Evolutionary conservation across 2,113 vertebrate genomes (phyloP).

Genomic region (Brachyistius frenatus): DNA sequence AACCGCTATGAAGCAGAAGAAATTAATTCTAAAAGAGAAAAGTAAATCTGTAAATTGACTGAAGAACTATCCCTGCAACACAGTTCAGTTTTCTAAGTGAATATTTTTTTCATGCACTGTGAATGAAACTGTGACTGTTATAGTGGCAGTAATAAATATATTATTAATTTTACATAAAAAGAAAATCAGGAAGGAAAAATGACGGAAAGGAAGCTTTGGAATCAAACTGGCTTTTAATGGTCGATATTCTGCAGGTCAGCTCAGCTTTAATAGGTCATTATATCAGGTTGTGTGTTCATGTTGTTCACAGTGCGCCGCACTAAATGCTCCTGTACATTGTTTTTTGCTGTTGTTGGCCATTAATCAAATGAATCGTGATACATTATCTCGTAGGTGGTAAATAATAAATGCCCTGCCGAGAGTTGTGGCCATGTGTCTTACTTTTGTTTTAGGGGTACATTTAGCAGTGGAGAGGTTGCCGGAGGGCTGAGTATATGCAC

Average conservation of each 20-base stretch:
- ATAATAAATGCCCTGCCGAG: slow-evolving; percentile 28
- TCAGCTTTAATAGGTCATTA: slow-evolving; percentile 15
- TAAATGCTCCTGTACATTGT: slow-evolving; percentile 37
- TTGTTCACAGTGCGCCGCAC: not conserved
- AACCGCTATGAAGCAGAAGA: slow-evolving; percentile 4
- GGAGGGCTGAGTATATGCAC: no score
- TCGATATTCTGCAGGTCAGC: not conserved
- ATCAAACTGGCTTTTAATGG: not conserved
- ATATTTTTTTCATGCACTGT: not conserved
- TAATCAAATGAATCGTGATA: slow-evolving; percentile 55
- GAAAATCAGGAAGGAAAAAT: not conserved
- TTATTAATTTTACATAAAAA: not conserved
- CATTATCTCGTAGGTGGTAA: slow-evolving; percentile 45
- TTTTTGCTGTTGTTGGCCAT: slow-evolving; percentile 32
- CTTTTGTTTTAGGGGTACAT: slow-evolving; percentile 8
- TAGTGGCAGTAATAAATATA: not conserved
- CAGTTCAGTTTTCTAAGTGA: not conserved
- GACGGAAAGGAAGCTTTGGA: not conserved
- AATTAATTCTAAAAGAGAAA: slow-evolving; percentile 14
- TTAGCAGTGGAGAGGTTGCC: no score
- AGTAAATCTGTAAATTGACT: not conserved
- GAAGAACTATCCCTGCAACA: not conserved
- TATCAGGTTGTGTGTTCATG: slow-evolving; percentile 25
- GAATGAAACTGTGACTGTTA: not conserved
- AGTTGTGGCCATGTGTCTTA: slow-evolving; percentile 22